These are phyloP conservation scores for Nymphalis urticae DNA, from an alignment of 2,888 invertebrate species.

Conservation along the genomic window DNA sequence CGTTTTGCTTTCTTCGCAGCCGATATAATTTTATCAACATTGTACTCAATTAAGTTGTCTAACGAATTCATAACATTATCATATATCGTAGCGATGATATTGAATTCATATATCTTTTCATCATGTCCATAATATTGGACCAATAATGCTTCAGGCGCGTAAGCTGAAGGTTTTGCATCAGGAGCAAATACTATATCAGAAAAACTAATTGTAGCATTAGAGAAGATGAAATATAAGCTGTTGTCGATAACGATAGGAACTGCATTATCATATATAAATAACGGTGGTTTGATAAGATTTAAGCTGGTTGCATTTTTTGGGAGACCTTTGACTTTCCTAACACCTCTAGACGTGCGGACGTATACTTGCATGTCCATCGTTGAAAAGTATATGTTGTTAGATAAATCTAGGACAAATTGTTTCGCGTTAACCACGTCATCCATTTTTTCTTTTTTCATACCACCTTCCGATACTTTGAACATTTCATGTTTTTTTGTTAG, in stretches of 20 bases:
- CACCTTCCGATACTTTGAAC: slow-evolving; percentile 60
- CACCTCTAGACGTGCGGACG: slow-evolving; percentile 46
- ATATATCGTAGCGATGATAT: slow-evolving; percentile 41
- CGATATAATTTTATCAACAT: too few relatives aligned
- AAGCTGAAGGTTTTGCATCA: slow-evolving; percentile 54
- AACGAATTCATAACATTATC: too few relatives aligned
- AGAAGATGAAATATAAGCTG: slow-evolving; percentile 48
- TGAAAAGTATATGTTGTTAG: slow-evolving; percentile 59
- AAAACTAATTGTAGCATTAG: slow-evolving; percentile 52
- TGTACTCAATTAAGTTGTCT: too few relatives aligned
- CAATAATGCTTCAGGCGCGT: slow-evolving; percentile 53
- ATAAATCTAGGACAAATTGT: slow-evolving; percentile 58
- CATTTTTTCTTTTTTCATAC: slow-evolving; percentile 54
- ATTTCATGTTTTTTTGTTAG: slow-evolving; percentile 55
- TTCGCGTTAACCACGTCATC: slow-evolving; percentile 52
- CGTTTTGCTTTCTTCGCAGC: too few relatives aligned
- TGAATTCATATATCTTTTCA: slow-evolving; percentile 66
- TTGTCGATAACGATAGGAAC: slow-evolving; percentile 52
- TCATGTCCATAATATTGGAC: slow-evolving; percentile 60
- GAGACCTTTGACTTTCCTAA: slow-evolving; percentile 55
- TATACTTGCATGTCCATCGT: slow-evolving; percentile 51
- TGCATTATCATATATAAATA: slow-evolving; percentile 51
- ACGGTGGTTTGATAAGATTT: slow-evolving; percentile 53
- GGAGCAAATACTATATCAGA: slow-evolving; percentile 45
- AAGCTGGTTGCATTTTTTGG: slow-evolving; percentile 48